phyloP scores from a whole-genome alignment of 2,113 vertebrate species.

The Menura novaehollandiae region DNA sequence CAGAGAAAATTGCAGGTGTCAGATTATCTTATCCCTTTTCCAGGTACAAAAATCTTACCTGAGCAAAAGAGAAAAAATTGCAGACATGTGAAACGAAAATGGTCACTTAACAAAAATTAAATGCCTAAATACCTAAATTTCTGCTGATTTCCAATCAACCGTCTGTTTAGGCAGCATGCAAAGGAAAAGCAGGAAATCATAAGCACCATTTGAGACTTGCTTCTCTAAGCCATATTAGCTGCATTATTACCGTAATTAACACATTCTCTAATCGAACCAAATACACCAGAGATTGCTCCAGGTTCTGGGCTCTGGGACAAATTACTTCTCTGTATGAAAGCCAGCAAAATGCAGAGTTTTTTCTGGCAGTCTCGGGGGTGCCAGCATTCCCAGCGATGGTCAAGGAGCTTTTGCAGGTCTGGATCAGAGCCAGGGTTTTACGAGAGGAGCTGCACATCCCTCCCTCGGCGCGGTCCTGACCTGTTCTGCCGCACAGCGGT shows the following conservation, averaged over 20 bases:
- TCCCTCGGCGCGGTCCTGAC: neutral
- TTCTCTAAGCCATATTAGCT: constrained; percentile 43
- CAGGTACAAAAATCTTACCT: neutral
- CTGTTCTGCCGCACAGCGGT: neutral
- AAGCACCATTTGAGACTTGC: neutral
- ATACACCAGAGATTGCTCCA: constrained; percentile 1
- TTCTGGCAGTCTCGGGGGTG: neutral
- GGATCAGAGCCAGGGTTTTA: neutral
- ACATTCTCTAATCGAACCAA: neutral
- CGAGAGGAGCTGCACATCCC: neutral
- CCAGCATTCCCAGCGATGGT: neutral
- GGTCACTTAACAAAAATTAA: constrained; percentile 21
- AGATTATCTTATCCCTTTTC: neutral
- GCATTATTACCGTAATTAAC: constrained; percentile 44
- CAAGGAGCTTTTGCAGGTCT: neutral
- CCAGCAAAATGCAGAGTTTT: neutral
- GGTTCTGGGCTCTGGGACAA: constrained; percentile 29
- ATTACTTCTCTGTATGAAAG: neutral
- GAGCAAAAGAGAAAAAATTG: neutral
- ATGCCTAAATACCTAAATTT: constrained; percentile 6
- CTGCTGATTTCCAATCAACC: constrained; percentile 14
- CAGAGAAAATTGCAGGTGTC: neutral
- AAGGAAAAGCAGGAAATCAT: constrained; percentile 16
- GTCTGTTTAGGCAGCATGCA: neutral
- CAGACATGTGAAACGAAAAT: neutral